Evolutionary conservation across 2,113 vertebrate species (phyloP).

Genomic region (Malurus melanocephalus): DNA sequence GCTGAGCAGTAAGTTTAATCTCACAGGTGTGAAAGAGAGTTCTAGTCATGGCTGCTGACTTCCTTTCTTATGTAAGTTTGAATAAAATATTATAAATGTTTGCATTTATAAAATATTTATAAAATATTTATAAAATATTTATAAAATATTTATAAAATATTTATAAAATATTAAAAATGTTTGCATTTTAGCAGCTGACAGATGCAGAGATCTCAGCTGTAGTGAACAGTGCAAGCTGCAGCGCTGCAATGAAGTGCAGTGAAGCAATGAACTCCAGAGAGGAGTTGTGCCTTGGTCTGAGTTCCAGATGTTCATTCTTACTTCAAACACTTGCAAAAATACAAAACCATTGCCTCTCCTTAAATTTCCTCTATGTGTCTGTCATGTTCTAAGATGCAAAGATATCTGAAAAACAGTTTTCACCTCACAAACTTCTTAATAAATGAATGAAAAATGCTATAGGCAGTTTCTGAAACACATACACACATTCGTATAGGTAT

Average conservation of each 20-base stretch:
- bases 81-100: neutral
- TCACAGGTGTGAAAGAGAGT: neutral
- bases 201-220: neutral
- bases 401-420: neutral
- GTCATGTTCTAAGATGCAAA: neutral
- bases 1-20: neutral
- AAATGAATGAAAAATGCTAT: neutral
- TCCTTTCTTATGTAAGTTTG: neutral
- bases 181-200: neutral
- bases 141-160: too few relatives aligned
- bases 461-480: neutral
- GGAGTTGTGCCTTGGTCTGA: neutral
- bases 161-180: neutral
- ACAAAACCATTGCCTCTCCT: neutral
- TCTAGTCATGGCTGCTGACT: neutral
- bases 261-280: neutral
- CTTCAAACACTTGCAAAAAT: neutral
- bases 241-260: neutral
- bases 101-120: neutral
- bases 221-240: neutral
- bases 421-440: neutral
- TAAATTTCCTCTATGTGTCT: neutral
- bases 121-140: conserved; percentile 6
- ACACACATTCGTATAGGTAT: neutral
- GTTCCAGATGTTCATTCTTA: neutral